Conservation (phyloP, 2,797 vertebrate species). For the Ceryle rudis region DNA sequence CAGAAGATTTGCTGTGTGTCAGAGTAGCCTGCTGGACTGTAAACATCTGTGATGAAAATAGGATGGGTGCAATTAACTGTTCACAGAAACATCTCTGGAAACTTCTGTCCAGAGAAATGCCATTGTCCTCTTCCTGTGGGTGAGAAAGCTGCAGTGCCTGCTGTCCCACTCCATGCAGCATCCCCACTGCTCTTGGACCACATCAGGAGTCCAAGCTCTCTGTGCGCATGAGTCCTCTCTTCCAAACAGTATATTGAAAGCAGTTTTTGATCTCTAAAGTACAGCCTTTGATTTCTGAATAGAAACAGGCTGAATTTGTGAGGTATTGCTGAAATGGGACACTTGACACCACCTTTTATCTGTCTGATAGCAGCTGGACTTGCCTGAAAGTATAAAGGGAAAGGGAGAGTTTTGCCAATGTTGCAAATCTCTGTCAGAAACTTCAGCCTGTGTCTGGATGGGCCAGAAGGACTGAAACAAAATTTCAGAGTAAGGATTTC, state of each 20-base stretch:
- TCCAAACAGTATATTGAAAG: neutral
- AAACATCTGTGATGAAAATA: neutral
- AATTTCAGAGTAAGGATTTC: neutral
- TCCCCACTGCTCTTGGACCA: fast-evolving
- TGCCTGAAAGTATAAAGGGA: neutral
- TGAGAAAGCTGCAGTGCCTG: neutral
- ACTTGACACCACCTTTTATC: neutral
- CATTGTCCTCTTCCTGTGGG: neutral
- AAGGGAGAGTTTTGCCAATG: neutral
- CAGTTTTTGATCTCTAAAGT: neutral
- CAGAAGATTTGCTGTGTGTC: neutral
- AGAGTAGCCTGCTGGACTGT: neutral
- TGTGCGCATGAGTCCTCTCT: neutral
- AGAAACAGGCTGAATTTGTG: neutral
- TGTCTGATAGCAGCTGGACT: neutral
- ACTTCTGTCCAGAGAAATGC: neutral
- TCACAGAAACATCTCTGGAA: neutral
- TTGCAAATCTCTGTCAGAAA: neutral
- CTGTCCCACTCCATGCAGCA: fast-evolving
- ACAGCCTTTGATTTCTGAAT: neutral
- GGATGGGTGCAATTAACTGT: neutral
- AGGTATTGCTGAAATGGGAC: neutral
- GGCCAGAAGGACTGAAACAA: neutral
- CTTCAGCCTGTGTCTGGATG: neutral
- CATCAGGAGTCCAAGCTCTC: fast-evolving